These are phyloP conservation scores for Anagyrus pseudococci DNA, from an alignment of 2,888 invertebrate genomes.

Conservation along the genomic window DNA sequence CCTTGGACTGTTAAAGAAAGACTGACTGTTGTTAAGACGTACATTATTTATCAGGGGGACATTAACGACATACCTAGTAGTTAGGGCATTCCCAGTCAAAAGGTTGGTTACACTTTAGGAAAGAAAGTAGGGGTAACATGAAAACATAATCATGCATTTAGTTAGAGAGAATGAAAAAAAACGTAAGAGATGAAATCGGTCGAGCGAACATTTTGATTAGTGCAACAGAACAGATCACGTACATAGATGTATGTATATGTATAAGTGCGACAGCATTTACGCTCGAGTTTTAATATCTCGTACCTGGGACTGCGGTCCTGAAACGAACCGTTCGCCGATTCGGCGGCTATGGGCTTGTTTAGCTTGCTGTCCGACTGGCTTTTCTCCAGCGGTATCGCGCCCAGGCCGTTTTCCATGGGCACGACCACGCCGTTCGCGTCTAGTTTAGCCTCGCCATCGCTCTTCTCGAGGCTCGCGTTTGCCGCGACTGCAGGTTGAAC, in stretches of 20 bases:
- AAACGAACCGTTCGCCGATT: conserved; percentile 43
- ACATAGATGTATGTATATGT: too few species aligned
- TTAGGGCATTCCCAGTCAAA: background rate
- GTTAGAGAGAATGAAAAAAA: background rate
- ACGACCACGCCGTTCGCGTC: conserved; percentile 15
- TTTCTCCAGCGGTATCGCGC: conserved; percentile 65
- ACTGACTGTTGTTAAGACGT: background rate
- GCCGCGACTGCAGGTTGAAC: conserved; percentile 73
- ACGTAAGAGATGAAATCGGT: background rate
- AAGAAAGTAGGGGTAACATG: background rate
- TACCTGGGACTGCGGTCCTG: conserved; percentile 51
- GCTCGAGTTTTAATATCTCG: too few species aligned
- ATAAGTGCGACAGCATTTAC: background rate
- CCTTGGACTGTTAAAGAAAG: conserved; percentile 47
- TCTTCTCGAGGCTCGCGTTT: conserved; percentile 41
- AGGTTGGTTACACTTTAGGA: background rate
- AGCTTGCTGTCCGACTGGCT: conserved; percentile 74
- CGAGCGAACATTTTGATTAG: too few species aligned
- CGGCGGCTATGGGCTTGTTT: conserved; percentile 52
- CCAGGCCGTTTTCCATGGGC: conserved; percentile 46
- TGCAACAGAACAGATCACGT: too few species aligned
- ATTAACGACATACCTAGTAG: background rate
- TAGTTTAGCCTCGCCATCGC: conserved; percentile 36
- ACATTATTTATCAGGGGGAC: background rate
- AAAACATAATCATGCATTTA: background rate